Evolutionary conservation across 1,140 invertebrate genomes (phyloP).

Genomic region (Tetragnatha versicolor): DNA sequence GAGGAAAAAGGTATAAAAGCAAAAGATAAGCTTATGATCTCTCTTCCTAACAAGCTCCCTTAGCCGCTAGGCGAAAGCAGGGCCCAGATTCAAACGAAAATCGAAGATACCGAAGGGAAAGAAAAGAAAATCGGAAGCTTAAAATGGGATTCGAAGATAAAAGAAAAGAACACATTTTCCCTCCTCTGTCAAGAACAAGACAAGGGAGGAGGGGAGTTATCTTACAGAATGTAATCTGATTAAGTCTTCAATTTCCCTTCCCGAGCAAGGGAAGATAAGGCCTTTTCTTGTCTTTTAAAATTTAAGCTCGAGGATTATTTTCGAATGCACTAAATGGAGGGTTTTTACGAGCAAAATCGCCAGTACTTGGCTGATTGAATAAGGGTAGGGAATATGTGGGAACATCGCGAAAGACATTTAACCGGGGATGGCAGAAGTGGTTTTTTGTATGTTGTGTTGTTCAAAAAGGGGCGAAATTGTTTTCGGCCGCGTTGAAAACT

Average conservation of each 20-base stretch:
- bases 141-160: neutral
- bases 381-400: no score
- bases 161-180: neutral
- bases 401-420: no score
- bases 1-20: neutral
- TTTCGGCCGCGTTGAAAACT: no score
- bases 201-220: neutral
- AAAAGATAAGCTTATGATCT: slow-evolving; percentile 5
- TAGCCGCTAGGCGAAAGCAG: neutral
- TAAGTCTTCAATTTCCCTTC: neutral
- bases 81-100: neutral
- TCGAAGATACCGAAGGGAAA: neutral
- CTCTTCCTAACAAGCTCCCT: slow-evolving; percentile 12
- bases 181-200: no score
- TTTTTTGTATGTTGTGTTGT: no score
- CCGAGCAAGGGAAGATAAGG: neutral
- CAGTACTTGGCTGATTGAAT: no score
- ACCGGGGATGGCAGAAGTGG: no score
- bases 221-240: slow-evolving; percentile 10
- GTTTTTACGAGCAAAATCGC: no score
- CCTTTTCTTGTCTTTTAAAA: neutral
- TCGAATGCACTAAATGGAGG: no score
- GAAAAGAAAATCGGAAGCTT: neutral
- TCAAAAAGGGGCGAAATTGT: no score
- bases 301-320: no score